A percentile compares a stretch with the other conserved stretches of the same genome.
Conservation (phyloP, 2,113 vertebrate genomes). For the Antennarius striatus region DNA sequence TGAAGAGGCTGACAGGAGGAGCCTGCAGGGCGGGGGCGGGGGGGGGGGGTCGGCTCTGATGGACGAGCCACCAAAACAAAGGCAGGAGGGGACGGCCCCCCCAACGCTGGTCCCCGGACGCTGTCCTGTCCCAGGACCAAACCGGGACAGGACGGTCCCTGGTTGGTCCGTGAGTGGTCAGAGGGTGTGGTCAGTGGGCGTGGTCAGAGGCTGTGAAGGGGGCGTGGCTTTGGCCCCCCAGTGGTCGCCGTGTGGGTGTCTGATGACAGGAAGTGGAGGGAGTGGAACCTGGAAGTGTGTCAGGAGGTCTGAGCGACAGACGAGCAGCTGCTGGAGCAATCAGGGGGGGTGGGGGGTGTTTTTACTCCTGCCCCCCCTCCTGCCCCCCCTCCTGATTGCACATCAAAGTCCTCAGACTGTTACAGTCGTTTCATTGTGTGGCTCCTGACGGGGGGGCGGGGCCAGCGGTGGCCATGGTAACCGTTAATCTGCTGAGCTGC, state of each 20-base stretch:
- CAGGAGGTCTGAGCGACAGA: constrained; percentile 54
- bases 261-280: constrained; percentile 74
- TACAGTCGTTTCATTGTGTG: constrained; percentile 73
- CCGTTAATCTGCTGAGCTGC: too few relatives aligned
- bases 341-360: constrained; percentile 70
- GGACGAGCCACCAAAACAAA: constrained; percentile 69
- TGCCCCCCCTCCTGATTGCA: constrained; percentile 59
- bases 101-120: too few relatives aligned
- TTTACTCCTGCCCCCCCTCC: constrained; percentile 53
- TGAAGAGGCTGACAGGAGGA: constrained; percentile 37
- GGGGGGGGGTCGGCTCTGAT: constrained; percentile 23
- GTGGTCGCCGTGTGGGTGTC: constrained; percentile 16
- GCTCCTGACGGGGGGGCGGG: constrained; percentile 23
- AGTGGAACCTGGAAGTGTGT: constrained; percentile 69
- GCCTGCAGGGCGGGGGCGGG: constrained; percentile 32
- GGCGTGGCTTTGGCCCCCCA: too few relatives aligned
- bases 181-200: too few relatives aligned
- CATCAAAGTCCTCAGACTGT: constrained; percentile 76
- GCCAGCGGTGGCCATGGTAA: not conserved
- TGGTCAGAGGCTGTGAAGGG: too few relatives aligned
- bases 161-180: too few relatives aligned
- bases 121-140: not conserved
- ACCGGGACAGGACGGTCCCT: constrained; percentile 7
- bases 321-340: constrained; percentile 73
- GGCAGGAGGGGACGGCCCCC: constrained; percentile 72